These are phyloP conservation scores for Emesis furor DNA, from an alignment of 2,888 invertebrate genomes.

Conservation along the genomic window DNA sequence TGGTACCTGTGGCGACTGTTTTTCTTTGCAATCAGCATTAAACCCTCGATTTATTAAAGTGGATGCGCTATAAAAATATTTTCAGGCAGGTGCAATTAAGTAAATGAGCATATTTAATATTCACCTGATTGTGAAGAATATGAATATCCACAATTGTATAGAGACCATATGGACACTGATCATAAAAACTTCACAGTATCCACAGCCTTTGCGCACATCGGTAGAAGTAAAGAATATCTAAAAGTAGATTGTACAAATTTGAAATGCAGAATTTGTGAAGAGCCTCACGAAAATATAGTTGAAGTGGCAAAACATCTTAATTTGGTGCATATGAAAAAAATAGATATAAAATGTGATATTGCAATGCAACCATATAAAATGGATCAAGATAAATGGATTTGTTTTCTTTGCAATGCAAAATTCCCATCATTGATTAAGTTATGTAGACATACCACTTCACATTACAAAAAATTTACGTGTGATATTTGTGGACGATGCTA, in stretches of 20 bases:
- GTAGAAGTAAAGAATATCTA: slow-evolving; percentile 81
- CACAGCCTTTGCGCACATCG: slow-evolving; percentile 85
- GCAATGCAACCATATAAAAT: slow-evolving; percentile 85
- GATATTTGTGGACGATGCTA: slow-evolving; percentile 86
- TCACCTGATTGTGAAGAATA: slow-evolving; percentile 86
- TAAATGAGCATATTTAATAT: background rate
- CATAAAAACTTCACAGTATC: slow-evolving; percentile 82
- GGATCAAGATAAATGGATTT: slow-evolving; percentile 82
- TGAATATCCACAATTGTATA: slow-evolving; percentile 82
- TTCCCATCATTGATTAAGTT: slow-evolving; percentile 83
- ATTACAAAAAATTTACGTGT: slow-evolving; percentile 85
- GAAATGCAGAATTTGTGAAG: slow-evolving; percentile 82
- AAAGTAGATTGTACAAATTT: slow-evolving; percentile 86
- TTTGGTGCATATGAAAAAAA: slow-evolving; percentile 78
- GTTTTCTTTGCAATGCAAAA: slow-evolving; percentile 82
- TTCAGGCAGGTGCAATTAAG: background rate
- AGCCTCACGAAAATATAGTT: slow-evolving; percentile 79
- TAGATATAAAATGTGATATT: slow-evolving; percentile 82
- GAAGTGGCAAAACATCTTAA: slow-evolving; percentile 82
- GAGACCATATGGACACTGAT: slow-evolving; percentile 81
- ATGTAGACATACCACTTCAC: slow-evolving; percentile 84
- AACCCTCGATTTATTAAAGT: no score
- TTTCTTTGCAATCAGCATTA: no score
- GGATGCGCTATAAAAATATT: no score
- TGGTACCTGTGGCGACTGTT: no score